Evolutionary conservation across 2,888 invertebrate species (phyloP), one percentile per base, ranked within the genome.

Genomic region (Pomacea canaliculata): DNA sequence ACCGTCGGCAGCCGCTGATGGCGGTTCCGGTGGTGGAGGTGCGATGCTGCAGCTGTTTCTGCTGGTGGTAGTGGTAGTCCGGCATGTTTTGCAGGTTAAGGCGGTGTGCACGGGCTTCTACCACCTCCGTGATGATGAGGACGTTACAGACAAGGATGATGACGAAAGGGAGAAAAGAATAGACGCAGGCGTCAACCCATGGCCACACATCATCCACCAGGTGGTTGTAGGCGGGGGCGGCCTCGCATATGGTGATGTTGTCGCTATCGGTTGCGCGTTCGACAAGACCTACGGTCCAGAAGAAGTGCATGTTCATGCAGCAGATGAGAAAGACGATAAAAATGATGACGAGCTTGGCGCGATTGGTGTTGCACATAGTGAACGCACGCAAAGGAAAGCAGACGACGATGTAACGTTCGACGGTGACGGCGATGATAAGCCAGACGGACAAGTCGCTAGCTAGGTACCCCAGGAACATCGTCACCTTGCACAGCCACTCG

Each of bases 381-480:
- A 82, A 85, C 13, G 89, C 89, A 62, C 85, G 83, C 10, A 90
- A 83, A 5, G 90, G 90, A 68, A 85, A 82, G 68, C 86, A 87
- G 0, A 90, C 90, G 19, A 87, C 89, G 23, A 89, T 85, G 71
- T 86, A 89, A 18, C 63, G 63, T 76, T 90, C 90, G 16, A 88
- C 83, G 0, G 90, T 90, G 10, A 90, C 86, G 0, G 89, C 88
- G 13, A 89, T 86, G 68, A 90, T 89, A 16, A 90, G 79, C 89
- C 89, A 90, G 7, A 89, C 90, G 9, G 88, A 88, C 67, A 87
- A 84, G 70, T 89, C 89, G 76, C 89, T 89, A 71, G 84, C 83
- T 70, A 86, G 83, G 70, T 88, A 89, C 2, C 85, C 86, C 27
- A 89, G 73, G 9, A 87, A 78, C n/a, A 83, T 82, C 10, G 85